Percentiles rank a stretch among this genome's conserved stretches.
These are phyloP conservation scores for Euphysa ruthae DNA, from an alignment of 30 jellyfish, hydroid and myxozoan genomes.

Conservation along the genomic window DNA sequence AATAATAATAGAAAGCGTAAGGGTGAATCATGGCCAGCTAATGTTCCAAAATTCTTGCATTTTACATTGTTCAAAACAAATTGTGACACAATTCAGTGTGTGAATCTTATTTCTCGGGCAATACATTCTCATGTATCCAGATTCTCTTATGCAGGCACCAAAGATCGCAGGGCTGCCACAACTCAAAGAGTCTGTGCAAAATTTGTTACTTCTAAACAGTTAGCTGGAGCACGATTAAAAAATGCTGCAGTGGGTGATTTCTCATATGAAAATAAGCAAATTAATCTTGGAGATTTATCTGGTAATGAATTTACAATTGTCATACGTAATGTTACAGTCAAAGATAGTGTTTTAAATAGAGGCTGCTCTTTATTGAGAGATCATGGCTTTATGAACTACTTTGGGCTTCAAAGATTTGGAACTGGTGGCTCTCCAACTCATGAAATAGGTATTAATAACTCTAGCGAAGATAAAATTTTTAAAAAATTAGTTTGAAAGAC, in stretches of 20 bases:
- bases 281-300: conserved; percentile 68
- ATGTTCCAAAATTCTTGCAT: conserved; percentile 37
- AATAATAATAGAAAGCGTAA: conserved; percentile 10
- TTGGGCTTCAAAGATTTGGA: conserved; percentile 99
- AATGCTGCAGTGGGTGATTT: conserved; percentile 65
- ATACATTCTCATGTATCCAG: conserved; percentile 40
- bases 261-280: conserved; percentile 26
- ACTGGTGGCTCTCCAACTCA: conserved; percentile 77
- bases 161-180: conserved; percentile 88
- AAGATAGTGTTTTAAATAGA: conserved; percentile 14
- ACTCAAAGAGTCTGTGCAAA: conserved; percentile 62
- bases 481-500: too few relatives aligned
- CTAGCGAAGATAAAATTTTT: too few relatives aligned
- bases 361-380: conserved; percentile 36
- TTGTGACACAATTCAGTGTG: conserved; percentile 82
- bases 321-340: conserved; percentile 48
- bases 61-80: conserved; percentile 83
- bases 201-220: conserved; percentile 27
- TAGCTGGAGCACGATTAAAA: conserved; percentile 24
- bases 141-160: conserved; percentile 93
- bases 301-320: conserved; percentile 81
- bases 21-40: conserved; percentile 1
- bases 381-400: conserved; percentile 74
- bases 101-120: conserved; percentile 43
- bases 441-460: conserved; percentile 80